Percentiles rank a stretch among this genome's conserved stretches.
These are phyloP conservation scores for Drosophila nigrodunni DNA, from an alignment of 1,140 invertebrate genomes.

Conservation along the genomic window DNA sequence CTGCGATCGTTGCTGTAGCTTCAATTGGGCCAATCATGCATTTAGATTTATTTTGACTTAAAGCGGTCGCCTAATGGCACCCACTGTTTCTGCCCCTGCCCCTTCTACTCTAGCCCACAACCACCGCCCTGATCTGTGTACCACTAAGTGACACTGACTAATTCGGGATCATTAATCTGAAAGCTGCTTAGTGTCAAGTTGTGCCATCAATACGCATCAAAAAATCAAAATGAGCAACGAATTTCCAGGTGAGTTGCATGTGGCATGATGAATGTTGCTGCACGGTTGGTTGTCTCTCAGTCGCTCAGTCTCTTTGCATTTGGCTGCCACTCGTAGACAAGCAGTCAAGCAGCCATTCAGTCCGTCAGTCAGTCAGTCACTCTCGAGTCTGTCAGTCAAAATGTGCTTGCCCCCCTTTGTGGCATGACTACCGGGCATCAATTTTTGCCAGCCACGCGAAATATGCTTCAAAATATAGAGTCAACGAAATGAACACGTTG, in stretches of 20 bases:
- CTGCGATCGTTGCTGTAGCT: conserved; percentile 30
- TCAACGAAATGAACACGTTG: conserved; percentile 76
- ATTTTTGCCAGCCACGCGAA: conserved; percentile 65
- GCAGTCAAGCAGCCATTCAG: conserved; percentile 54
- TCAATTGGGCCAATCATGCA: conserved; percentile 60
- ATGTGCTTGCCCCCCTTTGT: conserved; percentile 17
- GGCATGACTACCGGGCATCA: conserved; percentile 83
- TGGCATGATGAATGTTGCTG: conserved; percentile 56
- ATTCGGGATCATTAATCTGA: conserved; percentile 74
- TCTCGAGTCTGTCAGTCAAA: conserved; percentile 29
- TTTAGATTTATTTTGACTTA: conserved; percentile 69
- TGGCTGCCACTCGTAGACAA: conserved; percentile 53
- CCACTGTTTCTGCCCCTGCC: neutral
- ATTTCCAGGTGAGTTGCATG: conserved; percentile 2
- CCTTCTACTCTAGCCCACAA: neutral
- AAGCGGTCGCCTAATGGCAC: conserved; percentile 26
- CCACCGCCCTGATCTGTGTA: conserved; percentile 11
- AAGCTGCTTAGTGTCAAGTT: conserved; percentile 72
- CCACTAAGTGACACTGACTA: conserved; percentile 78
- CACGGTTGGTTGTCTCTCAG: conserved; percentile 50
- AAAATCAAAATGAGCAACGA: conserved; percentile 49
- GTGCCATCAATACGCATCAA: conserved; percentile 77
- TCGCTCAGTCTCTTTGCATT: conserved; percentile 26
- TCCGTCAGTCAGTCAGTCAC: conserved; percentile 52
- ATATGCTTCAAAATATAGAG: conserved; percentile 54